Conservation (phyloP, 53 echinoderm and acorn worm species). For the Astropecten irregularis region DNA sequence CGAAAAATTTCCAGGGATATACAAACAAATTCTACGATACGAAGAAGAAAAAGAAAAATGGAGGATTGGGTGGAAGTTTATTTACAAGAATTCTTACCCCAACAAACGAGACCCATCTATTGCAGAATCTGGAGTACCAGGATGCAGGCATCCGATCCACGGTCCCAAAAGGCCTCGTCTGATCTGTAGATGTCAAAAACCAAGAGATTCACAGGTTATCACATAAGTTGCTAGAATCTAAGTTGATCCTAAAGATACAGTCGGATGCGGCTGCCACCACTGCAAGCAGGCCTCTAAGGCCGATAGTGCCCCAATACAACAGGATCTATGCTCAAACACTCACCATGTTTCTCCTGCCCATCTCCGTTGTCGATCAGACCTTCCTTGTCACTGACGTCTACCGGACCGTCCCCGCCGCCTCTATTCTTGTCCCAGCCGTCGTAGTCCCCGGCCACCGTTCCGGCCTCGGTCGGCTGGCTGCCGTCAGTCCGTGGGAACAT, state of each 20-base stretch:
- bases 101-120: constrained; percentile 96
- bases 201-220: too few species aligned
- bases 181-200: too few species aligned
- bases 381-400: constrained; percentile 75
- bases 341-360: constrained; percentile 67
- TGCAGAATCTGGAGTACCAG: constrained; percentile 94
- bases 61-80: too few species aligned
- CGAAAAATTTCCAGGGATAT: too few species aligned
- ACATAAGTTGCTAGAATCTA: too few species aligned
- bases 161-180: constrained; percentile 73
- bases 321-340: constrained; percentile 12
- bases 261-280: too few species aligned
- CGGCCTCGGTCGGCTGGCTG: not conserved
- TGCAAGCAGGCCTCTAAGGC: too few species aligned
- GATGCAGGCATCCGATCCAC: constrained; percentile 91
- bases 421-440: constrained; percentile 25
- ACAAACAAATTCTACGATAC: not conserved
- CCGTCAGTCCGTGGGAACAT: constrained; percentile 61
- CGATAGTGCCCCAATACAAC: too few species aligned
- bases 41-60: too few species aligned
- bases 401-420: constrained; percentile 41
- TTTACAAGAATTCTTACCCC: constrained; percentile 97
- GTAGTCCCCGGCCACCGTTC: constrained; percentile 25
- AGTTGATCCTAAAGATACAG: too few species aligned
- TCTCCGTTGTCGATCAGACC: constrained; percentile 53